Conservation (phyloP, 2,797 vertebrate genomes). For the Pachyuromys duprasi region DNA sequence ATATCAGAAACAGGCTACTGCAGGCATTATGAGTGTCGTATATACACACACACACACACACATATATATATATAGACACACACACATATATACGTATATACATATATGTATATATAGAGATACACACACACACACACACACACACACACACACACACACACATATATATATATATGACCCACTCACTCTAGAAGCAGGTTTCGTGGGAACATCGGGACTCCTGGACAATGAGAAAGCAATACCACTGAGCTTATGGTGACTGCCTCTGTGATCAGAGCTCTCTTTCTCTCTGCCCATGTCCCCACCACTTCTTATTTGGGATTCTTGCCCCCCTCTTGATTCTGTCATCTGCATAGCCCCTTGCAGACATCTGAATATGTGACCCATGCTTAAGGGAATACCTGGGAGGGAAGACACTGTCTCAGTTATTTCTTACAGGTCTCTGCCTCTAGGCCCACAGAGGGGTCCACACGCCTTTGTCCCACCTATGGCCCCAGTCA, state of each 20-base stretch:
- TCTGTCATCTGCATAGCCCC: neutral
- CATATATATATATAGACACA: too few species aligned
- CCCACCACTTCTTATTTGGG: rapidly evolving
- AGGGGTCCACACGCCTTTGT: neutral
- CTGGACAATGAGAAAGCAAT: rapidly evolving
- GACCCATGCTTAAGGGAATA: neutral
- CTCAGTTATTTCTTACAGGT: rapidly evolving
- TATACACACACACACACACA: too few species aligned
- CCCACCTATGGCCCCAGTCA: neutral
- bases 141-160: too few species aligned
- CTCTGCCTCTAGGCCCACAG: neutral
- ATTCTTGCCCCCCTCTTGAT: neutral
- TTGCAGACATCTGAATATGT: too few species aligned
- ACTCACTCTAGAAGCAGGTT: neutral
- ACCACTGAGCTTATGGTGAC: neutral
- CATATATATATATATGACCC: neutral
- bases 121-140: too few species aligned
- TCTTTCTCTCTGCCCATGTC: neutral
- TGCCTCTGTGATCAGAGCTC: neutral
- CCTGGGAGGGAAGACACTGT: neutral
- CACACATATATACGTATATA: too few species aligned
- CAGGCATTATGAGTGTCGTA: neutral
- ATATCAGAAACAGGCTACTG: neutral
- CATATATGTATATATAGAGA: too few species aligned
- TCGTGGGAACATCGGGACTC: neutral